Evolutionary conservation across 2,888 invertebrate species (phyloP), one percentile per base, ranked within the genome.

Genomic region (Formica aserva): DNA sequence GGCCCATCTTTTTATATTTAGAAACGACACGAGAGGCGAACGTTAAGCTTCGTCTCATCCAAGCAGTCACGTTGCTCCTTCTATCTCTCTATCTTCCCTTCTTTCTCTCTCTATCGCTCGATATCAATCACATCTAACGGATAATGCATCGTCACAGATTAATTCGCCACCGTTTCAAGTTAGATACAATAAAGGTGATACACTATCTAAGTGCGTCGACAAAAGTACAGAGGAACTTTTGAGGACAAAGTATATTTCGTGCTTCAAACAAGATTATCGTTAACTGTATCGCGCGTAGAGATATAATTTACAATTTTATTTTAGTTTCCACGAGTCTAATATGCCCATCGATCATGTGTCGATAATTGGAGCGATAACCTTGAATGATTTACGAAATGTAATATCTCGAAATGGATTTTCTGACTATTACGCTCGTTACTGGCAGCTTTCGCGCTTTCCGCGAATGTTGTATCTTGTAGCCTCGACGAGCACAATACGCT

Each of bases 1-100:
- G 66, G 29, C 57, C 65, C 55, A 86, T 86, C 63, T 75, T 65
- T 85, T 85, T 85, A 88, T 88, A 87, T 89, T 90, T 89, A 90
- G 89, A 87, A 52, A 76, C 72, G 57, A 71, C 48, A 57, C 62
- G 41, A 62, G 26, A 32, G 35, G 35, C 80, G 62, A 75, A 22
- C 18, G 75, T 81, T 72, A 81, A 81, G 63, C 81, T 76, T 55
- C 63, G 48, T 41, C 63, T 41, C 38, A 41, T 55, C 15, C 57
- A n/a, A 75, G 38, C 35, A 62, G 65, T 55, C 63, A 71, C 29
- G 52, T 80, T 69, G 18, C 57, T 38, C 1, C 67, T 22, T 26
- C 26, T 67, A n/a, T 29, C 18, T 66, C 22, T 29, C 29, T 41
- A 6, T 11, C 3, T 29, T 3, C 22, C 32, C 22, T 1, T 38